Evolutionary conservation across 2,797 vertebrate genomes (phyloP).

Genomic region (Notolepis coatsorum): DNA sequence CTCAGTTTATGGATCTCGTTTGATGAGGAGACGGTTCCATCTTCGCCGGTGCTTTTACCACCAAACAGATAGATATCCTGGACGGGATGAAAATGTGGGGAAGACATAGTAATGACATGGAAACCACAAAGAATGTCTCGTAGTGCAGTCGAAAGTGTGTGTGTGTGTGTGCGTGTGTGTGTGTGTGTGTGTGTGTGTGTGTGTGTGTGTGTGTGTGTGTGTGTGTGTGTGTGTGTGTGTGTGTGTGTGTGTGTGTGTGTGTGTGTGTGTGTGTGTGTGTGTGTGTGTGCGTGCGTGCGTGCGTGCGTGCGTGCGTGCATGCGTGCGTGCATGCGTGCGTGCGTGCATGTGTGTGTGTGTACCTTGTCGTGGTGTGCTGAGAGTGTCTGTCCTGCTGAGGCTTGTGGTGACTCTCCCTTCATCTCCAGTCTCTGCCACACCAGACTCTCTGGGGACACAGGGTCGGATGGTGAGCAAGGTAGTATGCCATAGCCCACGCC

Average conservation of each 20-base stretch:
- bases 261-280: constrained; percentile 21
- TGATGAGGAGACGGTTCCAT: constrained; percentile 57
- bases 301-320: neutral
- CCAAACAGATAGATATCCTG: constrained; percentile 84
- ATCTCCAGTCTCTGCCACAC: constrained; percentile 77
- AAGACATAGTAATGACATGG: neutral
- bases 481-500: too few species aligned
- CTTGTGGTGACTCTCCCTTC: constrained; percentile 76
- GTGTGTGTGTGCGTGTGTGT: too few species aligned
- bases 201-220: neutral
- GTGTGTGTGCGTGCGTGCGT: constrained; percentile 9
- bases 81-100: constrained; percentile 12
- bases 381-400: constrained; percentile 70
- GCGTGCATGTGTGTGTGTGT: neutral
- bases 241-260: neutral
- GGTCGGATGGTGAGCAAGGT: too few species aligned
- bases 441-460: constrained; percentile 63
- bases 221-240: neutral
- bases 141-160: too few species aligned
- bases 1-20: constrained; percentile 84
- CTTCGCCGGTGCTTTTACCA: constrained; percentile 56
- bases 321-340: neutral
- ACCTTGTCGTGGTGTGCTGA: constrained; percentile 83
- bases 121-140: neutral
- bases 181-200: too few species aligned